A percentile compares a stretch with the other conserved stretches of the same genome.
Conservation (phyloP, 2,888 invertebrate genomes). For the Dromius quadrimaculatus region DNA sequence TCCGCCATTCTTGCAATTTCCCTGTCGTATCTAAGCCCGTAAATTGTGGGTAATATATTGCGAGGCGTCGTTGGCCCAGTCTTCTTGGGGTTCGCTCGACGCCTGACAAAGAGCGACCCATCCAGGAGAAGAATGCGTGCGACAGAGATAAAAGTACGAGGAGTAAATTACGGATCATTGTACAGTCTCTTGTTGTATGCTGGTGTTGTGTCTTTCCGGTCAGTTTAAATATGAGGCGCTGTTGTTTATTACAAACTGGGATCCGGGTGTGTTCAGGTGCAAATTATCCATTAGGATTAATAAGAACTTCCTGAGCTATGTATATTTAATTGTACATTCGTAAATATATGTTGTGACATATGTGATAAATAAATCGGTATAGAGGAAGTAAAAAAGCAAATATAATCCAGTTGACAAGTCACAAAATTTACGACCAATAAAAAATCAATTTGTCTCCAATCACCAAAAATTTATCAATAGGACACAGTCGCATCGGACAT, state of each 20-base stretch:
- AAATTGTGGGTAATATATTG: constrained; percentile 89
- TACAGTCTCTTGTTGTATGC: constrained; percentile 44
- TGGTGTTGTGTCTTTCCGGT: constrained; percentile 49
- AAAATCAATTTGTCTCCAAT: constrained; percentile 50
- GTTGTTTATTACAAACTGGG: constrained; percentile 38
- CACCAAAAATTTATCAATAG: constrained; percentile 51
- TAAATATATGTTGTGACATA: neutral
- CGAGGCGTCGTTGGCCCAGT: constrained; percentile 61
- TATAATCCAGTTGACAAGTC: constrained; percentile 31
- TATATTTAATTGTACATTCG: too few relatives aligned
- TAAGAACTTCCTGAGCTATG: too few relatives aligned
- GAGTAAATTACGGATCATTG: constrained; percentile 53
- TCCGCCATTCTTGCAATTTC: constrained; percentile 94
- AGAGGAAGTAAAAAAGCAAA: constrained; percentile 30
- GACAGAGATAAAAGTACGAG: constrained; percentile 7
- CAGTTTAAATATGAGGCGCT: constrained; percentile 47
- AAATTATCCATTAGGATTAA: neutral
- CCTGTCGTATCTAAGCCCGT: constrained; percentile 92
- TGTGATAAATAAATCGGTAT: neutral
- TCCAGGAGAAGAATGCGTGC: neutral
- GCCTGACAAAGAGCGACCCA: constrained; percentile 22
- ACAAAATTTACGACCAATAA: constrained; percentile 47
- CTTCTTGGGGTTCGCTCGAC: constrained; percentile 48
- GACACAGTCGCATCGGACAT: constrained; percentile 35
- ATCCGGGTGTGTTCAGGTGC: constrained; percentile 13